Conservation (phyloP, 2,797 vertebrate species). For the Falco biarmicus region DNA sequence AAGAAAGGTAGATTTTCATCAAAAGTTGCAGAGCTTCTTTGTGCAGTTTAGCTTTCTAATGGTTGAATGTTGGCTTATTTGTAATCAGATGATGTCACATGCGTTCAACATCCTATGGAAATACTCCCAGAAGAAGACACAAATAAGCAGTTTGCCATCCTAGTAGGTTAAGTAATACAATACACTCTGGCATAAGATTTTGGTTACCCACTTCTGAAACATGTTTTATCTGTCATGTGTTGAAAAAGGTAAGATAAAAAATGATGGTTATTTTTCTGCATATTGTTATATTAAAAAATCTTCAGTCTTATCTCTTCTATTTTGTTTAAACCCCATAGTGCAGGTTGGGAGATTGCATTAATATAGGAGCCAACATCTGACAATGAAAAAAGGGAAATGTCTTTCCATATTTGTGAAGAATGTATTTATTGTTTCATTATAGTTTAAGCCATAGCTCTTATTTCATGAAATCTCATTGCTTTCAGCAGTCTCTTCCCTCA, state of each 20-base stretch:
- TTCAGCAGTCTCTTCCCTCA: not conserved
- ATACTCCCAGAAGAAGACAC: not conserved
- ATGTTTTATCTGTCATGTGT: not conserved
- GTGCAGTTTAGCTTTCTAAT: not conserved
- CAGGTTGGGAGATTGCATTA: slow-evolving; percentile 39
- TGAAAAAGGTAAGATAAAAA: slow-evolving; percentile 9
- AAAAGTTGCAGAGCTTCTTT: not conserved
- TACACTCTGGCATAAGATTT: not conserved
- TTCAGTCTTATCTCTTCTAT: slow-evolving; percentile 1
- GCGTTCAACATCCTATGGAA: not conserved
- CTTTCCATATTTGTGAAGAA: not conserved
- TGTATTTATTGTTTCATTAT: slow-evolving; percentile 34
- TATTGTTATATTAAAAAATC: slow-evolving; percentile 34
- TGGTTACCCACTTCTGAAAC: not conserved
- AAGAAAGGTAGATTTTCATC: not conserved
- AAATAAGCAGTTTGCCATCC: not conserved
- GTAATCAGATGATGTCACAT: not conserved
- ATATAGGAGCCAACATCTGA: slow-evolving; percentile 21
- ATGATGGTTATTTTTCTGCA: not conserved
- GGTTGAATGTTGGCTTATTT: not conserved
- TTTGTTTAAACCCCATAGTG: slow-evolving; percentile 16
- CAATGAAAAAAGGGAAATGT: slow-evolving; percentile 23
- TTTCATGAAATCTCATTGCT: slow-evolving; percentile 1
- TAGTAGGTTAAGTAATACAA: not conserved
- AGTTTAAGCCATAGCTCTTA: slow-evolving; percentile 7